A percentile compares a stretch with the other conserved stretches of the same genome.
phyloP scores from a whole-genome alignment of 2,797 vertebrate genomes.

The Schizopygopsis malacanthus region DNA sequence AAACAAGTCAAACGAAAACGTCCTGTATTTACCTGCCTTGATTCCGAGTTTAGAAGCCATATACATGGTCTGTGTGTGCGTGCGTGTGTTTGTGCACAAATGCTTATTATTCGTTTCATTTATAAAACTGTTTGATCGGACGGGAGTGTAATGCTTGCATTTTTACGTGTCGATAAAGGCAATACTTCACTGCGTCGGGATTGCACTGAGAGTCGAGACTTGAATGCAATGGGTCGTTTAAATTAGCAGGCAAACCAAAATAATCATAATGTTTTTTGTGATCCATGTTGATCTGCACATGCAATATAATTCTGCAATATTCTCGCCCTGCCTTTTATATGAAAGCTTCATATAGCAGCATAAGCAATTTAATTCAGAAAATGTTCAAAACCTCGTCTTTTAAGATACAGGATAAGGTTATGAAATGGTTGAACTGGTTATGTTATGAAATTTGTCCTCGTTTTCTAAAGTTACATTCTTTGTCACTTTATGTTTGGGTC shows the following conservation, averaged over 20 bases:
- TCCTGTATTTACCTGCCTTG: slow-evolving; percentile 88
- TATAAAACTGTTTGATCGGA: slow-evolving; percentile 41
- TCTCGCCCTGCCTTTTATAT: slow-evolving; percentile 73
- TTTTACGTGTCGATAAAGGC: slow-evolving; percentile 66
- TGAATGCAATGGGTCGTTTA: slow-evolving; percentile 39
- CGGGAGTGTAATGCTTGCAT: slow-evolving; percentile 31
- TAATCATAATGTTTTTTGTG: slow-evolving; percentile 65
- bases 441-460: background rate
- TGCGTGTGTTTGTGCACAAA: slow-evolving; percentile 52
- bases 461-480: slow-evolving; percentile 3
- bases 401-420: slow-evolving; percentile 3
- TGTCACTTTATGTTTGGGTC: background rate
- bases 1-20: slow-evolving; percentile 74
- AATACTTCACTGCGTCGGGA: slow-evolving; percentile 54
- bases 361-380: slow-evolving; percentile 39
- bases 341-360: slow-evolving; percentile 13
- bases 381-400: slow-evolving; percentile 24
- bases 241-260: slow-evolving; percentile 53
- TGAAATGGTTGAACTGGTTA: no score
- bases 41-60: slow-evolving; percentile 86
- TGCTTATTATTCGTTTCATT: slow-evolving; percentile 40
- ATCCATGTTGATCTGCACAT: slow-evolving; percentile 80
- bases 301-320: slow-evolving; percentile 86
- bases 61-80: slow-evolving; percentile 76
- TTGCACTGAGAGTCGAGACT: slow-evolving; percentile 55